These are phyloP conservation scores for Pseudorasbora parva DNA, from an alignment of 2,113 vertebrate genomes.

Conservation along the genomic window DNA sequence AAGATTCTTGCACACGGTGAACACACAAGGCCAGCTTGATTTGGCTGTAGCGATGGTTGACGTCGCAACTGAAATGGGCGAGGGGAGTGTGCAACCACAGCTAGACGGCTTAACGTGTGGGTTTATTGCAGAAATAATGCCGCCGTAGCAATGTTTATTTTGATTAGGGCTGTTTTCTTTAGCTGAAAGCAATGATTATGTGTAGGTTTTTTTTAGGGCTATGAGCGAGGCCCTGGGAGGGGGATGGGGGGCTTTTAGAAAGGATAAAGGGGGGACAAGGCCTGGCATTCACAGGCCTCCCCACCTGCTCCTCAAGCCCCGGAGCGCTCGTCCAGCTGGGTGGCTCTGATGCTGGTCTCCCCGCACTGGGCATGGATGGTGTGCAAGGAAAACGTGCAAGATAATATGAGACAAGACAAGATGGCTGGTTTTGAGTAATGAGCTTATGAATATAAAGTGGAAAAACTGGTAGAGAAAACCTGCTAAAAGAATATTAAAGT, in stretches of 20 bases:
- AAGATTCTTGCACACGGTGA: slow-evolving; percentile 19
- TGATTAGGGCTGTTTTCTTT: slow-evolving; percentile 72
- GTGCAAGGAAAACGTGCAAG: background rate
- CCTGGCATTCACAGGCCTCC: slow-evolving; percentile 72
- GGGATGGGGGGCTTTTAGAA: background rate
- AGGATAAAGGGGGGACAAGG: slow-evolving; percentile 71
- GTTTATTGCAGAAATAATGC: slow-evolving; percentile 61
- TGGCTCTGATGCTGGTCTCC: slow-evolving; percentile 47
- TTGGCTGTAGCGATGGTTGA: slow-evolving; percentile 37
- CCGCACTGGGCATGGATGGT: background rate
- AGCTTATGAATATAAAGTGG: slow-evolving; percentile 20
- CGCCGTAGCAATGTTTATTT: slow-evolving; percentile 63
- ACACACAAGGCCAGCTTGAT: background rate
- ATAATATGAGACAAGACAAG: background rate
- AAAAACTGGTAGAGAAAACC: slow-evolving; percentile 24
- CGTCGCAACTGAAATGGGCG: slow-evolving; percentile 53
- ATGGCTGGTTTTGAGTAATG: slow-evolving; percentile 32
- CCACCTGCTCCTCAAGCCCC: slow-evolving; percentile 73
- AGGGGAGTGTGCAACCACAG: slow-evolving; percentile 51
- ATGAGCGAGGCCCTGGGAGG: slow-evolving; percentile 60
- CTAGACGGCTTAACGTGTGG: slow-evolving; percentile 52
- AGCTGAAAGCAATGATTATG: slow-evolving; percentile 66
- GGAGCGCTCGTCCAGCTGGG: slow-evolving; percentile 61
- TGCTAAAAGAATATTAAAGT: slow-evolving; percentile 7
- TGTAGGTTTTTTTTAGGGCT: slow-evolving; percentile 58